These are phyloP conservation scores for Tiliacea aurago DNA, from an alignment of 2,888 invertebrate species.

Conservation along the genomic window DNA sequence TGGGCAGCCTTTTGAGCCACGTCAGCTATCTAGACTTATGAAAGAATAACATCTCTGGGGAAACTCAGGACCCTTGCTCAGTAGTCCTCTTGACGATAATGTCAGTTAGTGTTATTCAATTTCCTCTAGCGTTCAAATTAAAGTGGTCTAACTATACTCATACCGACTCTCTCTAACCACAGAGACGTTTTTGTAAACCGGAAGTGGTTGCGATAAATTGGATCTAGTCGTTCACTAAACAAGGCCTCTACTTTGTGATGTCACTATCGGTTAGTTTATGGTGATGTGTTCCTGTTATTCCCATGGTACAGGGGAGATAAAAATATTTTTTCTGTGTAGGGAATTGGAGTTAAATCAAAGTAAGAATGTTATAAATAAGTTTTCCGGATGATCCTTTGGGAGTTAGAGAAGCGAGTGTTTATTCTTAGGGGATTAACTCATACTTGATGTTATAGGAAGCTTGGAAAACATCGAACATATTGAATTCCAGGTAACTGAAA, in stretches of 20 bases:
- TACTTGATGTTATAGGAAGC: constrained; percentile 3
- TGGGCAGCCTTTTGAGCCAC: too few species aligned
- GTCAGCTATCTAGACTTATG: too few species aligned
- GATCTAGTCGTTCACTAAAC: constrained; percentile 61
- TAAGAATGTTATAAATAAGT: constrained; percentile 20
- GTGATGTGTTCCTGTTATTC: constrained; percentile 47
- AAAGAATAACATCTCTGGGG: not conserved
- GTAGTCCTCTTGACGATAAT: not conserved
- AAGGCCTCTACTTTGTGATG: constrained; percentile 52
- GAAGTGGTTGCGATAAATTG: constrained; percentile 67
- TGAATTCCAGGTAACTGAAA: not conserved
- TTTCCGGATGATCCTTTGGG: constrained; percentile 2
- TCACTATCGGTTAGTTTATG: constrained; percentile 49
- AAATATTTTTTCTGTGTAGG: constrained; percentile 20
- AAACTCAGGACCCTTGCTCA: not conserved
- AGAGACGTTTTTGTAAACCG: constrained; percentile 37
- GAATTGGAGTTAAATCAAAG: constrained; percentile 13
- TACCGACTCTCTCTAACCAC: not conserved
- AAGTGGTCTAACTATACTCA: constrained; percentile 24
- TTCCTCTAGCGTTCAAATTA: constrained; percentile 10
- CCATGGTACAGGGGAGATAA: constrained; percentile 17
- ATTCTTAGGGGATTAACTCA: not conserved
- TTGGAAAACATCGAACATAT: not conserved
- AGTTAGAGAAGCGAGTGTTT: constrained; percentile 22
- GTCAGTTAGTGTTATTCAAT: not conserved